Evolutionary conservation across 1,140 invertebrate genomes (phyloP).

Genomic region (Gryllus bimaculatus): DNA sequence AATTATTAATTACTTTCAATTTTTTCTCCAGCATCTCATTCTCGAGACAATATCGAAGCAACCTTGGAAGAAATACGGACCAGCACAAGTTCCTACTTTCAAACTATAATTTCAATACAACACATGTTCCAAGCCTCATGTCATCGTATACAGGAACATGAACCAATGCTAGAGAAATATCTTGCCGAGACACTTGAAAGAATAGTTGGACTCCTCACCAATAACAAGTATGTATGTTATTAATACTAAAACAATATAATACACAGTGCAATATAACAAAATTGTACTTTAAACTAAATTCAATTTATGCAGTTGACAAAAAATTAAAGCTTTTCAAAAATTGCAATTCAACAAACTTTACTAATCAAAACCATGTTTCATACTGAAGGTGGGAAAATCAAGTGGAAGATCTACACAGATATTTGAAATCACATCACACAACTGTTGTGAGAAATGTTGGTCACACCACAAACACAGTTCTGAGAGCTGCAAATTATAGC

Average conservation of each 20-base stretch:
- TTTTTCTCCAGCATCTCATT: not conserved
- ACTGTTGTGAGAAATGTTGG: constrained; percentile 24
- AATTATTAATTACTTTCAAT: no score
- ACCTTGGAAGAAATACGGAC: not conserved
- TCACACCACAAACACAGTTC: constrained; percentile 23
- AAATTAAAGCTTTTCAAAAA: no score
- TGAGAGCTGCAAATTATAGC: constrained; percentile 22
- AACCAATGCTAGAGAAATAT: constrained; percentile 41
- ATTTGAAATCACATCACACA: constrained; percentile 27
- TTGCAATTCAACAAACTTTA: no score
- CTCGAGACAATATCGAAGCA: not conserved
- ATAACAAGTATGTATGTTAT: constrained; percentile 38
- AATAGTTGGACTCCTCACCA: constrained; percentile 43
- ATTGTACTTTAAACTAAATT: no score
- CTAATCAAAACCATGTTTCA: no score
- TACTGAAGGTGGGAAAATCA: not conserved
- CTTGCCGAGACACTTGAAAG: constrained; percentile 45
- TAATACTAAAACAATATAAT: constrained; percentile 18
- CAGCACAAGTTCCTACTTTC: constrained; percentile 36
- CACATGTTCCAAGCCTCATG: constrained; percentile 48
- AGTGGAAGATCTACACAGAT: constrained; percentile 31
- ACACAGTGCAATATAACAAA: no score
- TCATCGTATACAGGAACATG: constrained; percentile 46
- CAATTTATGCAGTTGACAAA: no score
- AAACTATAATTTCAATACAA: constrained; percentile 44